phyloP scores from a whole-genome alignment of 2,113 vertebrate species.

The Nematolebias whitei region DNA sequence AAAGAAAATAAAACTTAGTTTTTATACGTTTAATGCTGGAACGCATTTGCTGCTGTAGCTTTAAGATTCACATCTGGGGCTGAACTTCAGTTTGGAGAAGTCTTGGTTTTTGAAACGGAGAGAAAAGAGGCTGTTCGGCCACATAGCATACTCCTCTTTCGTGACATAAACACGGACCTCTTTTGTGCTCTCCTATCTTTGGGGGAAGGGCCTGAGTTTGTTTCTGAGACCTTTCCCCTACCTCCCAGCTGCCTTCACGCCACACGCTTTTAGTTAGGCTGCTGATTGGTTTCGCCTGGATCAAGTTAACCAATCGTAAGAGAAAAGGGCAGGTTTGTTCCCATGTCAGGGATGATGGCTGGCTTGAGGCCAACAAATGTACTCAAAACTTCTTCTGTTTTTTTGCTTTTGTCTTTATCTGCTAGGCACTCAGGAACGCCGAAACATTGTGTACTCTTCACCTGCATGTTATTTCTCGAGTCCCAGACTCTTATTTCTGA shows the following conservation, averaged over 20 bases:
- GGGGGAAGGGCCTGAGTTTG: slow-evolving; percentile 61
- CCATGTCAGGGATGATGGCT: slow-evolving; percentile 10
- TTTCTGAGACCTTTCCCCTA: slow-evolving; percentile 76
- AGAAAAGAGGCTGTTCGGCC: neutral
- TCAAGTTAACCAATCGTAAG: slow-evolving; percentile 60
- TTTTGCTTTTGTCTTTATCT: neutral
- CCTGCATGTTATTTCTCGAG: slow-evolving; percentile 1
- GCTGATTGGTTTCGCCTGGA: slow-evolving; percentile 56
- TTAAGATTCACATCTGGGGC: no score
- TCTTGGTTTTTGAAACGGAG: neutral
- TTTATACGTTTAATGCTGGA: neutral
- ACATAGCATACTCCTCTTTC: slow-evolving; percentile 13
- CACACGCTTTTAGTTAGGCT: slow-evolving; percentile 12
- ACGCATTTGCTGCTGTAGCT: neutral
- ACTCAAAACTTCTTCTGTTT: slow-evolving; percentile 34
- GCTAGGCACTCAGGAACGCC: neutral
- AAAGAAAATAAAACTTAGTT: no score
- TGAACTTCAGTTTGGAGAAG: neutral
- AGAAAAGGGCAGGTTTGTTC: slow-evolving; percentile 22
- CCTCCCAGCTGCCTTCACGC: slow-evolving; percentile 44
- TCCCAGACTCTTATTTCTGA: neutral
- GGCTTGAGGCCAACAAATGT: slow-evolving; percentile 14
- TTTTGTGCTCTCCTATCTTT: slow-evolving; percentile 8
- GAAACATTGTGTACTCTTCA: neutral
- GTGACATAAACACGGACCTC: slow-evolving; percentile 44